phyloP scores from a whole-genome alignment of 2,888 invertebrate species.

The Allygus modestus region DNA sequence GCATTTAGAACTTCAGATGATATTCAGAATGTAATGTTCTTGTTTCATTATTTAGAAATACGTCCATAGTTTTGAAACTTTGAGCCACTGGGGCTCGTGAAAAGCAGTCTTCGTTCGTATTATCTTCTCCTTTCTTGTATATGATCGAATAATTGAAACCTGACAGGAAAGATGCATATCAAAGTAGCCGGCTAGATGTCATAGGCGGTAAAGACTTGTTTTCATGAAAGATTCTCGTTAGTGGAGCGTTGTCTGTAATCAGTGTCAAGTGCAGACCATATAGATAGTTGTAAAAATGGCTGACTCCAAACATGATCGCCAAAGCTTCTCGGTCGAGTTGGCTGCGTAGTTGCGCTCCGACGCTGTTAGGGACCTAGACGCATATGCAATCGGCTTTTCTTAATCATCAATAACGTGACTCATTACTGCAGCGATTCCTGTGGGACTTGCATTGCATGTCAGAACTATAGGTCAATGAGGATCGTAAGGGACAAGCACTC shows the following conservation, averaged over 20 bases:
- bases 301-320: slow-evolving; percentile 61
- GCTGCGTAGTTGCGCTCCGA: slow-evolving; percentile 69
- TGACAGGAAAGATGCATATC: slow-evolving; percentile 60
- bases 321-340: slow-evolving; percentile 66
- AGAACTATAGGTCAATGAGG: slow-evolving; percentile 66
- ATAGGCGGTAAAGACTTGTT: slow-evolving; percentile 59
- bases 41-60: neutral
- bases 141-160: slow-evolving; percentile 40
- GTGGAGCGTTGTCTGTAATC: slow-evolving; percentile 63
- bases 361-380: slow-evolving; percentile 68
- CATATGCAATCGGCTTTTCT: slow-evolving; percentile 65
- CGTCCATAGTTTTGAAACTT: neutral
- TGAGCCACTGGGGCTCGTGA: slow-evolving; percentile 32
- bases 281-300: slow-evolving; percentile 5
- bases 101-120: slow-evolving; percentile 59
- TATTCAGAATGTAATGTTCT: neutral
- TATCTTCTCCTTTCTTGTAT: slow-evolving; percentile 49
- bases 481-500: slow-evolving; percentile 67
- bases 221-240: slow-evolving; percentile 61
- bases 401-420: slow-evolving; percentile 63
- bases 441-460: slow-evolving; percentile 66
- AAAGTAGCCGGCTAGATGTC: slow-evolving; percentile 55
- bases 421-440: slow-evolving; percentile 64
- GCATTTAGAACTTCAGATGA: neutral
- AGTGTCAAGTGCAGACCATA: slow-evolving; percentile 49